phyloP scores from a whole-genome alignment of 1,140 invertebrate species.

The Parasteatoda tepidariorum region DNA sequence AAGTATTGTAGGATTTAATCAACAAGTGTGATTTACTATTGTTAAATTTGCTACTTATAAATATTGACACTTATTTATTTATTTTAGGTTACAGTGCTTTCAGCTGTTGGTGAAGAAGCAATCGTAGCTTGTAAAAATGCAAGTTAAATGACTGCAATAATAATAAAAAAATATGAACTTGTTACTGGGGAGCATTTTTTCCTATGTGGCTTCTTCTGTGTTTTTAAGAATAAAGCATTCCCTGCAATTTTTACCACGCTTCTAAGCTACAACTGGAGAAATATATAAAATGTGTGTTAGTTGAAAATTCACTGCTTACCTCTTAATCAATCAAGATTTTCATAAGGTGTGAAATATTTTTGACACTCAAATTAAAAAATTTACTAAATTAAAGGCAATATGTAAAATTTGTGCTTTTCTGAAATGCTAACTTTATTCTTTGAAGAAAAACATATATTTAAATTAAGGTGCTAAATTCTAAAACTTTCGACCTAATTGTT shows the following conservation, averaged over 20 bases:
- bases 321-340: not conserved
- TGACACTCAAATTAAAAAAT: not conserved
- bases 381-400: not conserved
- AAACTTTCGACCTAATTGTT: not conserved
- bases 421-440: not conserved
- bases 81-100: constrained; percentile 64
- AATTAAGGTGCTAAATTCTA: constrained; percentile 32
- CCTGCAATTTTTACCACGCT: constrained; percentile 43
- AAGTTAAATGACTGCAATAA: constrained; percentile 59
- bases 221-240: constrained; percentile 56
- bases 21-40: no score
- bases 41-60: no score
- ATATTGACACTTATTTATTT: no score
- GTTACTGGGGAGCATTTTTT: constrained; percentile 58
- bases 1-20: no score
- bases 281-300: not conserved
- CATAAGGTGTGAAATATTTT: not conserved
- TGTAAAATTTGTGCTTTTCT: not conserved
- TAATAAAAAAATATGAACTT: constrained; percentile 42
- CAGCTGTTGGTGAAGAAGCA: constrained; percentile 65
- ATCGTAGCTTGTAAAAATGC: constrained; percentile 66
- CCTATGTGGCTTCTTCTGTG: constrained; percentile 37
- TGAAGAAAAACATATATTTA: not conserved
- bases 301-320: not conserved
- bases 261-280: not conserved